Conservation (phyloP, 1,140 invertebrate genomes). For the Drosophila elegans region DNA sequence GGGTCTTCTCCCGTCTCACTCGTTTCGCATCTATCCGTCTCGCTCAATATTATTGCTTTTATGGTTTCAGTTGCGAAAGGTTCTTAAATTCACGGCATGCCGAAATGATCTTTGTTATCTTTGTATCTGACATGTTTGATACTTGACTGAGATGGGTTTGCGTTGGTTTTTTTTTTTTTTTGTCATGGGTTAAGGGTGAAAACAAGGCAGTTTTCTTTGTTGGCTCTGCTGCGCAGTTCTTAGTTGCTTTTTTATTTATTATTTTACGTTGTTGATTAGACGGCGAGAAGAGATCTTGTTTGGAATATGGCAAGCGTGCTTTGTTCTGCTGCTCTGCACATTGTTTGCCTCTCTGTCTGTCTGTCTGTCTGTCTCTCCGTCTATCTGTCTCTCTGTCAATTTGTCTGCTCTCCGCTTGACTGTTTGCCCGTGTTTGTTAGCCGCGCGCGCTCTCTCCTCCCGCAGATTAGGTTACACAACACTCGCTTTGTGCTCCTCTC, state of each 20-base stretch:
- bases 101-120: slow-evolving; percentile 22
- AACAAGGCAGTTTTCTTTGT: slow-evolving; percentile 49
- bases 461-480: slow-evolving; percentile 72
- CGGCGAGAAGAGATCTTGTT: slow-evolving; percentile 61
- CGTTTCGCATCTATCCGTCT: not conserved
- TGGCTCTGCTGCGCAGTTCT: slow-evolving; percentile 64
- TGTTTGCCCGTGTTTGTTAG: slow-evolving; percentile 34
- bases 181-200: slow-evolving; percentile 46
- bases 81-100: slow-evolving; percentile 17
- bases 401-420: slow-evolving; percentile 1
- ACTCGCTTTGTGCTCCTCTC: slow-evolving; percentile 9
- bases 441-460: slow-evolving; percentile 8
- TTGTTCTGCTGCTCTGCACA: slow-evolving; percentile 59
- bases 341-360: slow-evolving; percentile 35
- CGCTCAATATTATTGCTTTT: not conserved
- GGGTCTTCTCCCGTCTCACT: not conserved
- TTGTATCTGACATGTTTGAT: slow-evolving; percentile 33
- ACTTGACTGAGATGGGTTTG: slow-evolving; percentile 6
- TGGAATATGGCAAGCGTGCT: slow-evolving; percentile 68
- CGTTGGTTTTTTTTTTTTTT: not conserved
- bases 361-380: slow-evolving; percentile 6
- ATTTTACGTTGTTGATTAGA: slow-evolving; percentile 59
- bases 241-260: slow-evolving; percentile 33
- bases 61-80: slow-evolving; percentile 17
- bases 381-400: slow-evolving; percentile 8